These are phyloP conservation scores for Drosophila nr. medialis DNA, from an alignment of 2,888 invertebrate genomes.

Conservation along the genomic window DNA sequence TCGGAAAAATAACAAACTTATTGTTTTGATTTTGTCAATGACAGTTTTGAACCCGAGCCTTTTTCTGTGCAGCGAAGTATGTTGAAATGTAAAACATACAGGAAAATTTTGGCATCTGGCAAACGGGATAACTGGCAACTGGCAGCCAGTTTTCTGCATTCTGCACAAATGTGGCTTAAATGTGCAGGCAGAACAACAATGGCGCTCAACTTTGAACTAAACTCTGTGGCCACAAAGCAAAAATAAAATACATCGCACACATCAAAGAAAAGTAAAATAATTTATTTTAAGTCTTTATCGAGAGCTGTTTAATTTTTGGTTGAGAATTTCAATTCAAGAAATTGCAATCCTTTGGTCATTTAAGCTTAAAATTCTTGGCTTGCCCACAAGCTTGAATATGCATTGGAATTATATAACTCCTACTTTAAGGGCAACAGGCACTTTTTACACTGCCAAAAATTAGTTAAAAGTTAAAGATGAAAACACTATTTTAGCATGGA, in stretches of 20 bases:
- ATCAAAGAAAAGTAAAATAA: neutral
- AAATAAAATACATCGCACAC: neutral
- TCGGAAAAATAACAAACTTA: constrained; percentile 72
- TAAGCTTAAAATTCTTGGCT: neutral
- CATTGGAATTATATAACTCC: neutral
- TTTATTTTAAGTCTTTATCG: neutral
- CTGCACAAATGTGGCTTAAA: constrained; percentile 60
- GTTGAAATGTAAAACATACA: constrained; percentile 56
- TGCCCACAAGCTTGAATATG: neutral
- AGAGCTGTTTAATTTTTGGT: neutral
- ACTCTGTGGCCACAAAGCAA: constrained; percentile 32
- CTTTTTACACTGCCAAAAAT: neutral
- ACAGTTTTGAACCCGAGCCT: constrained; percentile 53
- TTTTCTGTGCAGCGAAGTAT: constrained; percentile 66
- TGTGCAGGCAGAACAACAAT: constrained; percentile 26
- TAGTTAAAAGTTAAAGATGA: no score
- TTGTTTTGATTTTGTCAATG: constrained; percentile 80
- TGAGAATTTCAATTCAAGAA: neutral
- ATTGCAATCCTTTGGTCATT: neutral
- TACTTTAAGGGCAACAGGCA: neutral
- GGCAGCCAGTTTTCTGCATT: constrained; percentile 44
- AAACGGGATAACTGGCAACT: constrained; percentile 29
- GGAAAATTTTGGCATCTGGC: constrained; percentile 42
- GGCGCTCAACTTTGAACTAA: constrained; percentile 4
- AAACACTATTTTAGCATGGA: no score